phyloP scores from a whole-genome alignment of 2,113 vertebrate genomes.

The Argyrosomus japonicus region DNA sequence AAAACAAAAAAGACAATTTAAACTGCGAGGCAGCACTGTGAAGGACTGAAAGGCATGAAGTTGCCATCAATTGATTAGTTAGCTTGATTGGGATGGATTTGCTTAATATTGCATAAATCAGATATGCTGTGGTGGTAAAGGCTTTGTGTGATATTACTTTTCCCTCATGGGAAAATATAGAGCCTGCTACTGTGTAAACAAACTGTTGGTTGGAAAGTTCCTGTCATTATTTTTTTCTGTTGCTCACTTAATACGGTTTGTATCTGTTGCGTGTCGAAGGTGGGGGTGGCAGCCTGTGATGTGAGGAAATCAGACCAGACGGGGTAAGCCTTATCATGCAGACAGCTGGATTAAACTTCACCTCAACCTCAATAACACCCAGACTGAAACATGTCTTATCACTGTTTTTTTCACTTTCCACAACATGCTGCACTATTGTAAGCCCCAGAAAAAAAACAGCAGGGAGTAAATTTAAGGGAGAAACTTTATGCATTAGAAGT shows the following conservation, averaged over 20 bases:
- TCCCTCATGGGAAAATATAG: too few species aligned
- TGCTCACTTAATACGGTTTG: neutral
- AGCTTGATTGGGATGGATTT: too few species aligned
- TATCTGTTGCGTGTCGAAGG: neutral
- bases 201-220: neutral
- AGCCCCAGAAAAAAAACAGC: neutral
- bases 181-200: neutral
- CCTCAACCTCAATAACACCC: neutral
- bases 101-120: neutral
- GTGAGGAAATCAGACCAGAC: neutral
- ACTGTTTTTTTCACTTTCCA: neutral
- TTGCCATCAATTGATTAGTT: too few species aligned
- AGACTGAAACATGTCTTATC: neutral
- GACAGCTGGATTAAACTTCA: slow-evolving; percentile 18
- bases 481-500: neutral
- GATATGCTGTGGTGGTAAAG: neutral
- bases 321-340: slow-evolving; percentile 5
- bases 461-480: neutral
- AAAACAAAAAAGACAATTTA: neutral
- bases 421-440: neutral
- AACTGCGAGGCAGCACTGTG: neutral
- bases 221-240: neutral
- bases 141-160: neutral
- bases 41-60: neutral
- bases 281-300: neutral